Percentiles rank a stretch among this genome's conserved stretches.
phyloP scores from a whole-genome alignment of 2,113 vertebrate species.

The Calyptommatus sinebrachiatus region DNA sequence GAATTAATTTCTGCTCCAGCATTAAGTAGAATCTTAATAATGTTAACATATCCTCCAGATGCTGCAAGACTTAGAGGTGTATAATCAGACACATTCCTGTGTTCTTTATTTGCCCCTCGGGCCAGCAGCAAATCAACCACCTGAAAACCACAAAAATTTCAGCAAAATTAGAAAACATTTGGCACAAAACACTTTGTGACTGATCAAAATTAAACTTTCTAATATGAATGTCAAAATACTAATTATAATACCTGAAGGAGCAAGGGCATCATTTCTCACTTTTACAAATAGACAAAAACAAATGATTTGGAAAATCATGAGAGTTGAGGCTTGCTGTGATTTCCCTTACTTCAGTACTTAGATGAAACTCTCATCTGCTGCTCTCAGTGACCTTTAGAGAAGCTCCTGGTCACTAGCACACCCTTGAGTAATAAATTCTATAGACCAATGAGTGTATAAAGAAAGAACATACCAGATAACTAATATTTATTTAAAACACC shows the following conservation, averaged over 20 bases:
- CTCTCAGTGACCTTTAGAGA: no score
- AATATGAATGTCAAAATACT: neutral
- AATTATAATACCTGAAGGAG: neutral
- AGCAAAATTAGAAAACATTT: neutral
- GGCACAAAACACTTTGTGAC: neutral
- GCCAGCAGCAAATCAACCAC: conserved; percentile 95
- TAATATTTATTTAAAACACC: no score
- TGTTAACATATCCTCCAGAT: conserved; percentile 97
- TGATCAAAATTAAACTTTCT: neutral
- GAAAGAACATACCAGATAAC: no score
- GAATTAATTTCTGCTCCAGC: conserved; percentile 99
- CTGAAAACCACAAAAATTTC: conserved; percentile 64
- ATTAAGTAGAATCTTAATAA: conserved; percentile 98
- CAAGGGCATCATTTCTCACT: no score
- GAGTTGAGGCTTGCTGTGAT: no score
- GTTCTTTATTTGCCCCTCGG: conserved; percentile 97
- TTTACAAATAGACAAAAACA: no score
- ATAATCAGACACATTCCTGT: conserved; percentile 98
- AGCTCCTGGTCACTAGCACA: no score
- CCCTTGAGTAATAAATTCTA: no score
- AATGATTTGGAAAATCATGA: no score
- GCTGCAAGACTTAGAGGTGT: conserved; percentile 96
- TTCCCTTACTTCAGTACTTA: no score
- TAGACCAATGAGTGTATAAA: no score
- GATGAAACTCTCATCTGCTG: no score